These are phyloP conservation scores for Argyrosomus japonicus DNA, from an alignment of 2,113 vertebrate genomes.

Conservation along the genomic window DNA sequence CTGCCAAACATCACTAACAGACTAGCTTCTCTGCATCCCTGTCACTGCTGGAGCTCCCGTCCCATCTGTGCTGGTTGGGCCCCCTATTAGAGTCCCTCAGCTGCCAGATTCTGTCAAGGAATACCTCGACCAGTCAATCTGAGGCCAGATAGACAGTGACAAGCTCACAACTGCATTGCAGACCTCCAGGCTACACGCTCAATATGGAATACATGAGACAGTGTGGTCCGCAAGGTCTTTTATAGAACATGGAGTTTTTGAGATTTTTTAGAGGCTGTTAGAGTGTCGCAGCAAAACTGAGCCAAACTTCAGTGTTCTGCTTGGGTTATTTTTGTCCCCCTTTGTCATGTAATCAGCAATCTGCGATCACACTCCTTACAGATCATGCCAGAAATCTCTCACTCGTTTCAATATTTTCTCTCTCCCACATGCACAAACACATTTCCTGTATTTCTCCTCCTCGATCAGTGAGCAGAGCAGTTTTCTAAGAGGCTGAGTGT, in stretches of 20 bases:
- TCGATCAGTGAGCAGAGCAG: slow-evolving; percentile 41
- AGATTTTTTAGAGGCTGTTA: slow-evolving; percentile 31
- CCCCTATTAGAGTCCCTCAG: slow-evolving; percentile 23
- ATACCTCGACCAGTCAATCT: not conserved
- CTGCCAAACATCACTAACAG: slow-evolving; percentile 3
- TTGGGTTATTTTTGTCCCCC: slow-evolving; percentile 64
- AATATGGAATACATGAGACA: slow-evolving; percentile 19
- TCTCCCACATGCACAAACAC: slow-evolving; percentile 19
- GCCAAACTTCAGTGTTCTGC: slow-evolving; percentile 45
- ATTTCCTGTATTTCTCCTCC: slow-evolving; percentile 60
- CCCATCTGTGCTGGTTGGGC: slow-evolving; percentile 5
- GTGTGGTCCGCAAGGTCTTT: slow-evolving; percentile 10
- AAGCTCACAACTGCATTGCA: slow-evolving; percentile 42
- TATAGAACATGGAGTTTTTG: slow-evolving; percentile 26
- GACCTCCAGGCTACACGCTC: slow-evolving; percentile 20
- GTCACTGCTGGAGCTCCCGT: slow-evolving; percentile 22
- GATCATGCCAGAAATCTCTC: slow-evolving; percentile 60
- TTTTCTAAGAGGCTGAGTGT: slow-evolving; percentile 68
- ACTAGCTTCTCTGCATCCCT: not conserved
- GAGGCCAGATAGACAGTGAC: slow-evolving; percentile 10
- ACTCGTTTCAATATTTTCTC: slow-evolving; percentile 18
- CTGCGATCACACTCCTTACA: slow-evolving; percentile 56
- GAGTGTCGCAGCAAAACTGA: slow-evolving; percentile 33
- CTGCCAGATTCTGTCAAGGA: slow-evolving; percentile 24
- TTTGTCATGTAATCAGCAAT: slow-evolving; percentile 69